phyloP scores from a whole-genome alignment of 2,888 invertebrate species.

The Isoperla grammatica region DNA sequence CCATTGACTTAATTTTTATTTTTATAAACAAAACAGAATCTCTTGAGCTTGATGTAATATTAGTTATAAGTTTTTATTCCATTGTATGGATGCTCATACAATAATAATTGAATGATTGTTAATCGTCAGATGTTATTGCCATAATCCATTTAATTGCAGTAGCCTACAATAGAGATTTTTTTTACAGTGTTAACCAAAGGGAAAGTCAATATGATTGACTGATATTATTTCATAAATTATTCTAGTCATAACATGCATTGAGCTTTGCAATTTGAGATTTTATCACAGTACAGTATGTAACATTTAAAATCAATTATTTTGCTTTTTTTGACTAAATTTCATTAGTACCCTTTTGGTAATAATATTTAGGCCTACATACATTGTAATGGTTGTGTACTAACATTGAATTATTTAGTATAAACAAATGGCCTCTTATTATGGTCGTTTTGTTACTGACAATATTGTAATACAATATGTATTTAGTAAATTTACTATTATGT shows the following conservation, averaged over 20 bases:
- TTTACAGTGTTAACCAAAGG: conserved; percentile 14
- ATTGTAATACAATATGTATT: background rate
- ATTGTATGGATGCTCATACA: background rate
- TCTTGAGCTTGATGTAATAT: conserved; percentile 3
- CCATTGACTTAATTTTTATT: too few species aligned
- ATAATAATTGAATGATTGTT: too few species aligned
- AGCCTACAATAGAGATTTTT: background rate
- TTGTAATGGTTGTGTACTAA: too few species aligned
- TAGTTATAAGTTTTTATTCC: background rate
- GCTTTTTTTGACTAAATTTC: background rate
- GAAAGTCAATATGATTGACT: conserved; percentile 7
- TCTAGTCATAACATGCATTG: conserved; percentile 17
- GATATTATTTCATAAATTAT: conserved; percentile 4
- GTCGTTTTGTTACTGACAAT: background rate
- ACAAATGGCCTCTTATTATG: background rate
- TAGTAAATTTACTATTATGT: background rate
- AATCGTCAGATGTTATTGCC: background rate
- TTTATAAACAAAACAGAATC: conserved; percentile 1
- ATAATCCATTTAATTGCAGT: background rate
- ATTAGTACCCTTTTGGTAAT: too few species aligned
- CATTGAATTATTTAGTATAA: too few species aligned
- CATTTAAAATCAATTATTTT: too few species aligned
- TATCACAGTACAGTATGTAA: too few species aligned
- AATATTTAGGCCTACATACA: too few species aligned
- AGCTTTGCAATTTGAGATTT: conserved; percentile 5